Conservation (phyloP, 2,113 vertebrate genomes). For the Ceuthmochares aereus region DNA sequence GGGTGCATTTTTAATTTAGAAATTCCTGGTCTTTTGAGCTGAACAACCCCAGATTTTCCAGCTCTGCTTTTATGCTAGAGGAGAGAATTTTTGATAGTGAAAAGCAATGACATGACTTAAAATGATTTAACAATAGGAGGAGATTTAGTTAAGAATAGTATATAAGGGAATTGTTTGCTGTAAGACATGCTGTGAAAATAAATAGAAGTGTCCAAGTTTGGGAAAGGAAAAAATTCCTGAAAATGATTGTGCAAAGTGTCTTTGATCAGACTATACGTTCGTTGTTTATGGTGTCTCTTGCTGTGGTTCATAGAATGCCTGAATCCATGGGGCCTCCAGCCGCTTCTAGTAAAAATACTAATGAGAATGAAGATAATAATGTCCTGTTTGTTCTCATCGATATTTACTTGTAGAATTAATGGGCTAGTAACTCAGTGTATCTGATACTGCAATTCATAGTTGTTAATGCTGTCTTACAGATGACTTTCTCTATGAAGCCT, state of each 20-base stretch:
- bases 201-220: background rate
- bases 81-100: background rate
- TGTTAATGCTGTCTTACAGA: background rate
- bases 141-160: background rate
- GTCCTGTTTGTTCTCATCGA: background rate
- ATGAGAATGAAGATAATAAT: background rate
- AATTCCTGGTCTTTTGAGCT: background rate
- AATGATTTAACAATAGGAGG: background rate
- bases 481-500: background rate
- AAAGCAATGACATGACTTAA: background rate
- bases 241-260: background rate
- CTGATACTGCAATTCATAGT: background rate
- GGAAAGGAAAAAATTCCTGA: background rate
- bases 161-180: background rate
- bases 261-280: slow-evolving; percentile 6
- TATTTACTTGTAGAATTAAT: background rate
- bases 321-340: background rate
- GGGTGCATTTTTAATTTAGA: background rate
- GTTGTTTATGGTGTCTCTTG: background rate
- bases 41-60: background rate
- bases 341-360: background rate
- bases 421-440: background rate
- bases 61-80: background rate
- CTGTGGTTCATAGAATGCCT: background rate
- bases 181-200: background rate